Evolutionary conservation across 2,797 vertebrate genomes (phyloP).

Genomic region (Peromyscus melanophrys): DNA sequence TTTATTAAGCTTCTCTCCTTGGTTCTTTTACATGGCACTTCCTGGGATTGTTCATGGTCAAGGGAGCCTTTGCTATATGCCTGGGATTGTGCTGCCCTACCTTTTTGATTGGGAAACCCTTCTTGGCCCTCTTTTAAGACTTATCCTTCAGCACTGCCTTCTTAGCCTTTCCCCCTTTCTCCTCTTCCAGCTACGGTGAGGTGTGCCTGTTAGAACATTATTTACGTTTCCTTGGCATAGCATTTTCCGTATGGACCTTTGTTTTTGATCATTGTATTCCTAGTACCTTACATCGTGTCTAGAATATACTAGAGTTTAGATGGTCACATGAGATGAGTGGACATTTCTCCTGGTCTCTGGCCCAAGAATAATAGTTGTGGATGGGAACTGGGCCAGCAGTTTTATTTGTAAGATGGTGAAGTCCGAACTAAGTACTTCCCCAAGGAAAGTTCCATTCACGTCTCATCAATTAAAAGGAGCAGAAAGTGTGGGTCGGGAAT

Average conservation of each 20-base stretch:
- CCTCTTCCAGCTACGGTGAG: not conserved
- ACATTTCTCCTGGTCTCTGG: constrained; percentile 47
- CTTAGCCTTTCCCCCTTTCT: not conserved
- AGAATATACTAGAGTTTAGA: constrained; percentile 42
- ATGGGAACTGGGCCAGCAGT: constrained; percentile 68
- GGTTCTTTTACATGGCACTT: not conserved
- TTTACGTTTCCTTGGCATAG: constrained; percentile 44
- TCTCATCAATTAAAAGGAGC: constrained; percentile 71
- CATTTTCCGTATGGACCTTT: constrained; percentile 27
- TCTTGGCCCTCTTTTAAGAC: not conserved
- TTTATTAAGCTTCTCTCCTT: constrained; percentile 3
- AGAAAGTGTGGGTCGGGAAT: constrained; percentile 52
- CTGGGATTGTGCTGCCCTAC: not conserved
- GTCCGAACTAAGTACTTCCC: constrained; percentile 66
- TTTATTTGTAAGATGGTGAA: constrained; percentile 72
- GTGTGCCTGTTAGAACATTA: not conserved
- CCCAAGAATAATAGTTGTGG: constrained; percentile 58
- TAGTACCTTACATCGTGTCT: constrained; percentile 43
- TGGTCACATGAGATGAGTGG: constrained; percentile 42
- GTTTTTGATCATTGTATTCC: constrained; percentile 39
- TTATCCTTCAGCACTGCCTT: not conserved
- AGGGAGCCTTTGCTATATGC: not conserved
- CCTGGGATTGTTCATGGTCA: not conserved
- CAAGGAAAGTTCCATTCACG: constrained; percentile 67
- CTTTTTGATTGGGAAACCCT: not conserved